Conservation (phyloP, 2,888 invertebrate genomes). For the Macaria liturata region DNA sequence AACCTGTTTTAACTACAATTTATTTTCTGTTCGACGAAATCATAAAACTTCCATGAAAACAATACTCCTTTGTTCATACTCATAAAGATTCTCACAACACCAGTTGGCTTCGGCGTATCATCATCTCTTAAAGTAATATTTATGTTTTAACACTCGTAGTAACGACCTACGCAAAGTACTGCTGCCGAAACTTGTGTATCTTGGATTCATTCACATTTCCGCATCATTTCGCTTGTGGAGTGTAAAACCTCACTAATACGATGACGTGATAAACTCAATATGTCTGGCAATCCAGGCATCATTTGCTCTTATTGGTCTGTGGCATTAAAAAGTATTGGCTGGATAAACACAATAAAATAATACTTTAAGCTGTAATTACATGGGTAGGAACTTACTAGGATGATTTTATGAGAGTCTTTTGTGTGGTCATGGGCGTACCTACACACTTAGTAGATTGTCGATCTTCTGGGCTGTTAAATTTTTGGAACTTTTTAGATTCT, state of each 20-base stretch:
- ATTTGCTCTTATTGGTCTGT: no score
- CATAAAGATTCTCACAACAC: conserved; percentile 14
- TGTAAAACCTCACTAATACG: conserved; percentile 50
- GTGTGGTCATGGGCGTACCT: no score
- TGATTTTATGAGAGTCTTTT: no score
- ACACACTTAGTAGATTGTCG: no score
- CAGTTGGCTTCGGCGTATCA: conserved; percentile 17
- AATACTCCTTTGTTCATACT: background rate
- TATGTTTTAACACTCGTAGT: conserved; percentile 29
- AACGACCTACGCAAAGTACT: conserved; percentile 27
- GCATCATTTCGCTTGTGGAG: conserved; percentile 29
- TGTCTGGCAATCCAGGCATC: no score
- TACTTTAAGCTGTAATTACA: no score
- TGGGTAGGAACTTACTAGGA: no score
- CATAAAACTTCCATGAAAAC: background rate
- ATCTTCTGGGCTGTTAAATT: no score
- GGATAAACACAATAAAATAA: no score
- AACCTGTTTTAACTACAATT: background rate
- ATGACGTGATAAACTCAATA: conserved; percentile 16
- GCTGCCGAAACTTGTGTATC: conserved; percentile 10
- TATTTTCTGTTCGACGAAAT: background rate
- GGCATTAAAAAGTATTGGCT: no score
- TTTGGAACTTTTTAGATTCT: no score
- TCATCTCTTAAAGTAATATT: conserved; percentile 23
- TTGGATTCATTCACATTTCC: conserved; percentile 30